These are phyloP conservation scores for Ectobius pallidus DNA, from an alignment of 2,888 invertebrate species.

Conservation along the genomic window DNA sequence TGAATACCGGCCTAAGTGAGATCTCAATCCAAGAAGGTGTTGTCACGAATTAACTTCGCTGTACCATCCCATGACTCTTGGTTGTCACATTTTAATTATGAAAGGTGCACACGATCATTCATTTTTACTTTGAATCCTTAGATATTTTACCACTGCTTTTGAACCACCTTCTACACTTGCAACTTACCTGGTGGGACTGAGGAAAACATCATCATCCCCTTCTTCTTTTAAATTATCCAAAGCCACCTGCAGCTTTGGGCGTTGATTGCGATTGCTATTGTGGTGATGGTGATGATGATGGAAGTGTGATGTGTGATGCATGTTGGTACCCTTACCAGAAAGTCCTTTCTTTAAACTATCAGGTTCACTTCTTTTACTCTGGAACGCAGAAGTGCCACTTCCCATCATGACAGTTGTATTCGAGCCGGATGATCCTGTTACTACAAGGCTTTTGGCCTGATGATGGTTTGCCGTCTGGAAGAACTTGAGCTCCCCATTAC, in stretches of 20 bases:
- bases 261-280: conserved; percentile 49
- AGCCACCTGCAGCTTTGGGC: conserved; percentile 50
- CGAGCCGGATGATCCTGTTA: conserved; percentile 15
- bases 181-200: conserved; percentile 67
- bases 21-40: too few relatives aligned
- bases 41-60: too few relatives aligned
- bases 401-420: conserved; percentile 21
- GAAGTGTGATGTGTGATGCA: conserved; percentile 48
- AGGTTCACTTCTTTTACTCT: conserved; percentile 34
- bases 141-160: too few relatives aligned
- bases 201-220: conserved; percentile 74
- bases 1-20: too few relatives aligned
- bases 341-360: conserved; percentile 52
- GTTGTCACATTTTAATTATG: too few relatives aligned
- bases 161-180: too few relatives aligned
- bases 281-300: conserved; percentile 49
- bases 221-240: conserved; percentile 63
- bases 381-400: conserved; percentile 13
- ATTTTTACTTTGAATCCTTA: too few relatives aligned
- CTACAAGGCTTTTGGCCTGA: conserved; percentile 31
- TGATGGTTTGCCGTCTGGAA: conserved; percentile 59
- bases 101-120: too few relatives aligned
- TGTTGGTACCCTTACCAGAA: conserved; percentile 50
- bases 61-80: too few relatives aligned
- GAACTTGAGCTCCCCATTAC: conserved; percentile 66